phyloP scores from a whole-genome alignment of 2,113 vertebrate genomes.

The Notiomystis cincta region DNA sequence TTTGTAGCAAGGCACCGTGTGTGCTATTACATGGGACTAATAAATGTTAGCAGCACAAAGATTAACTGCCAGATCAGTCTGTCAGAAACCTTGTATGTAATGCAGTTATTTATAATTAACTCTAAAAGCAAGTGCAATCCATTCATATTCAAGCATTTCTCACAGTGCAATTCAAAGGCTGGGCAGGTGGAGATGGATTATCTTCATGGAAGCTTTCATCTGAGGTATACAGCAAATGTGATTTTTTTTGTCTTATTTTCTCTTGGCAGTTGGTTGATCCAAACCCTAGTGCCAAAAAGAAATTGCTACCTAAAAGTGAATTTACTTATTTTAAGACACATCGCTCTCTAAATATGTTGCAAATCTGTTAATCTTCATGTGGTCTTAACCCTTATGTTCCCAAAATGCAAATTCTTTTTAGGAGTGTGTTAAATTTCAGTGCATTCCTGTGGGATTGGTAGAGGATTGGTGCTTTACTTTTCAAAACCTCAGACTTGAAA shows the following conservation, averaged over 20 bases:
- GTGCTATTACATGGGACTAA: neutral
- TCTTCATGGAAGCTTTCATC: neutral
- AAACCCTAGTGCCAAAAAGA: neutral
- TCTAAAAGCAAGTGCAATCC: conserved; percentile 29
- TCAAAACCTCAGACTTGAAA: neutral
- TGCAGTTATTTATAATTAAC: conserved; percentile 52
- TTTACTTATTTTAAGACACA: neutral
- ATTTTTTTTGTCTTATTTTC: neutral
- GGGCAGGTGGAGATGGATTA: neutral
- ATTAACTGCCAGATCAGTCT: neutral
- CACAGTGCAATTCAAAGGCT: neutral
- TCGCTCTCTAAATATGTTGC: neutral
- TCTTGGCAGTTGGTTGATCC: neutral
- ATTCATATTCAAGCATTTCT: neutral
- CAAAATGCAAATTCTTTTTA: neutral
- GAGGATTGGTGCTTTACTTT: neutral
- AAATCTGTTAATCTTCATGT: neutral
- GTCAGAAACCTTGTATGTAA: conserved; percentile 4
- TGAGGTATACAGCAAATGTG: neutral
- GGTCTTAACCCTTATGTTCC: neutral
- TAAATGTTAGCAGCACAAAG: neutral
- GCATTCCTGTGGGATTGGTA: neutral
- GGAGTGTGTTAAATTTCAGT: neutral
- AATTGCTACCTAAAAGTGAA: neutral
- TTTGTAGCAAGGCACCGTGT: neutral